Percentiles rank a stretch among this genome's conserved stretches.
Evolutionary conservation across 2,888 invertebrate genomes (phyloP).

Genomic region (Plemyria rubiginata): DNA sequence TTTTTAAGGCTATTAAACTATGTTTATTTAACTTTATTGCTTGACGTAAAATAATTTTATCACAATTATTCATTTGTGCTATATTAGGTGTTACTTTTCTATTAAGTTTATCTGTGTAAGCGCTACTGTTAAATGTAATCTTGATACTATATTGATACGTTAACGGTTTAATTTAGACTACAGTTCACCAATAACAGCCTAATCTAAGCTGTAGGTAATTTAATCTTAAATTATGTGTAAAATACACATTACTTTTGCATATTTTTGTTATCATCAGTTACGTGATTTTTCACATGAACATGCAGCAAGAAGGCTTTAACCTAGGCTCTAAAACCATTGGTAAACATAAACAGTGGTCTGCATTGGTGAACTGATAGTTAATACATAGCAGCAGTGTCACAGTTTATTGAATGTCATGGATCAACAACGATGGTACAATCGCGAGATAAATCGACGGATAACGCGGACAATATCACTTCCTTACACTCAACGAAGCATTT

Average conservation of each 20-base stretch:
- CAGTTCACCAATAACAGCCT: neutral
- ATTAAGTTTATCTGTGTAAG: conserved; percentile 6
- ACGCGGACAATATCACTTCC: conserved; percentile 6
- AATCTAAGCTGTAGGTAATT: too few species aligned
- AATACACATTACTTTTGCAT: too few species aligned
- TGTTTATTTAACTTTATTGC: conserved; percentile 24
- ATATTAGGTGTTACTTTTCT: conserved; percentile 9
- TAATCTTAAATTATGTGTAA: too few species aligned
- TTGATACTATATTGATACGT: conserved; percentile 5
- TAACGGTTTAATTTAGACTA: neutral
- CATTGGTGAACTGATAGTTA: conserved; percentile 2
- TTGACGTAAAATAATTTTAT: conserved; percentile 26
- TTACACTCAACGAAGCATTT: conserved; percentile 1
- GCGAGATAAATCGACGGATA: conserved; percentile 21
- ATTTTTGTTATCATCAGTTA: too few species aligned
- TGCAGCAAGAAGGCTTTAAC: too few species aligned
- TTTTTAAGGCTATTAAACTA: conserved; percentile 25
- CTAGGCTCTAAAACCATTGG: too few species aligned
- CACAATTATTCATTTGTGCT: conserved; percentile 29
- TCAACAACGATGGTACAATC: conserved; percentile 5
- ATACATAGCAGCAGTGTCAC: conserved; percentile 29
- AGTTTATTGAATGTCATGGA: conserved; percentile 21
- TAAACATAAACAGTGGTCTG: neutral
- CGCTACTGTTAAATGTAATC: conserved; percentile 9
- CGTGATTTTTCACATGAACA: too few species aligned